A percentile compares a stretch with the other conserved stretches of the same genome.
Evolutionary conservation across 2,113 vertebrate species (phyloP).

Genomic region (Hyaena hyaena): DNA sequence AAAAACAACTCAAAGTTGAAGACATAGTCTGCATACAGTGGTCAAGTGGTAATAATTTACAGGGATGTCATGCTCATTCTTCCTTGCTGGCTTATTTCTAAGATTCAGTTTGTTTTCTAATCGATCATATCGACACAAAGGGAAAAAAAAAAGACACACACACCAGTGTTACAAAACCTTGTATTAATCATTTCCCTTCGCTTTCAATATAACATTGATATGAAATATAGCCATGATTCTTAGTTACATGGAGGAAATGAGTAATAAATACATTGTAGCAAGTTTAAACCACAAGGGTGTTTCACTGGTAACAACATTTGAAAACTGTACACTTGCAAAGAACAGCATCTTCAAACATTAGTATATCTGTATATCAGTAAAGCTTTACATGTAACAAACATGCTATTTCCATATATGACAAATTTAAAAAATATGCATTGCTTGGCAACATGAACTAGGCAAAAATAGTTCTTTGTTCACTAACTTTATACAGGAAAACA

Average conservation of each 20-base stretch:
- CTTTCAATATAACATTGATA: conserved; percentile 88
- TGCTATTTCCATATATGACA: conserved; percentile 90
- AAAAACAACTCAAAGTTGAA: neutral
- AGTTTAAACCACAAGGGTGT: conserved; percentile 88
- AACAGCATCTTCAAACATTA: conserved; percentile 89
- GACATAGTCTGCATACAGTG: neutral
- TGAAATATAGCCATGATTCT: conserved; percentile 91
- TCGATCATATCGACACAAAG: neutral
- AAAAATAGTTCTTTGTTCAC: conserved; percentile 93
- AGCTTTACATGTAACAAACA: conserved; percentile 92
- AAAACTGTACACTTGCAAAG: conserved; percentile 93
- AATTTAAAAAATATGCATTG: conserved; percentile 91
- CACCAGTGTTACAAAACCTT: conserved; percentile 92
- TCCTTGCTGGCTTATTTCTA: conserved; percentile 2
- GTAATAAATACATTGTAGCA: conserved; percentile 92
- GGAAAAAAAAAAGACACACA: conserved; percentile 75
- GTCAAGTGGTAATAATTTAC: neutral
- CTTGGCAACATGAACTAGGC: conserved; percentile 91
- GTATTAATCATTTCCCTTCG: conserved; percentile 93
- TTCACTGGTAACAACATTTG: conserved; percentile 90
- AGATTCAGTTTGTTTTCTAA: conserved; percentile 23
- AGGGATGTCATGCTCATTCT: neutral
- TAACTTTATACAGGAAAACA: conserved; percentile 89
- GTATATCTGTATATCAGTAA: conserved; percentile 86
- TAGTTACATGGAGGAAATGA: conserved; percentile 89